Percentiles rank a stretch among this genome's conserved stretches.
Evolutionary conservation across 2,888 invertebrate genomes (phyloP).

Genomic region (Hypolimnas misippus): DNA sequence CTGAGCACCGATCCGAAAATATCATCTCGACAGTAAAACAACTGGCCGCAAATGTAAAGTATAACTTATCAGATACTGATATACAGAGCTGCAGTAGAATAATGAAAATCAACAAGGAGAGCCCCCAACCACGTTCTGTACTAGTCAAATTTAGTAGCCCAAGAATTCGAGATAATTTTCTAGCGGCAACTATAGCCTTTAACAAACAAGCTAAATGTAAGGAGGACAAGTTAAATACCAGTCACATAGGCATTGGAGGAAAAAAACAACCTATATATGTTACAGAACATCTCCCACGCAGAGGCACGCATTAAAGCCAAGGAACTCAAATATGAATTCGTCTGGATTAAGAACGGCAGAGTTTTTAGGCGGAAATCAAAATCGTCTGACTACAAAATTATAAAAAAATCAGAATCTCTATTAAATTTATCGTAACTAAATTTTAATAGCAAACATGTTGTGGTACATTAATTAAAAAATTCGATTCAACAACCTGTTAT

Average conservation of each 20-base stretch:
- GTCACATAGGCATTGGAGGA: conserved; percentile 27
- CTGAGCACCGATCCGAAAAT: conserved; percentile 34
- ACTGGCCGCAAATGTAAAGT: conserved; percentile 19
- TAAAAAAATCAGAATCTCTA: neutral
- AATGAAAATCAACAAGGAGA: conserved; percentile 27
- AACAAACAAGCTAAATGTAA: conserved; percentile 26
- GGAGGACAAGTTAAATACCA: conserved; percentile 29
- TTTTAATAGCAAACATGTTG: neutral
- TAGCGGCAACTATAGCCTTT: conserved; percentile 31
- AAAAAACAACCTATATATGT: conserved; percentile 34
- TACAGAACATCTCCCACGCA: conserved; percentile 12
- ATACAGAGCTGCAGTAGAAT: conserved; percentile 31
- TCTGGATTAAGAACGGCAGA: conserved; percentile 38
- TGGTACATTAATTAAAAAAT: neutral
- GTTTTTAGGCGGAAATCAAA: conserved; percentile 36
- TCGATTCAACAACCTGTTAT: too few relatives aligned
- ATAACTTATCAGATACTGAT: conserved; percentile 24
- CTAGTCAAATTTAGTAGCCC: conserved; percentile 35
- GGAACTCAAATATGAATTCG: conserved; percentile 24
- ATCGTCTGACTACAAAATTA: neutral
- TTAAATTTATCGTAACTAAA: neutral
- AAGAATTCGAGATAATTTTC: conserved; percentile 31
- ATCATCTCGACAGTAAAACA: conserved; percentile 22
- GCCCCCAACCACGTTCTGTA: conserved; percentile 36
- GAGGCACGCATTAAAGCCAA: conserved; percentile 22